Conservation (phyloP, 1,140 invertebrate genomes). For the Dreissena polymorpha region DNA sequence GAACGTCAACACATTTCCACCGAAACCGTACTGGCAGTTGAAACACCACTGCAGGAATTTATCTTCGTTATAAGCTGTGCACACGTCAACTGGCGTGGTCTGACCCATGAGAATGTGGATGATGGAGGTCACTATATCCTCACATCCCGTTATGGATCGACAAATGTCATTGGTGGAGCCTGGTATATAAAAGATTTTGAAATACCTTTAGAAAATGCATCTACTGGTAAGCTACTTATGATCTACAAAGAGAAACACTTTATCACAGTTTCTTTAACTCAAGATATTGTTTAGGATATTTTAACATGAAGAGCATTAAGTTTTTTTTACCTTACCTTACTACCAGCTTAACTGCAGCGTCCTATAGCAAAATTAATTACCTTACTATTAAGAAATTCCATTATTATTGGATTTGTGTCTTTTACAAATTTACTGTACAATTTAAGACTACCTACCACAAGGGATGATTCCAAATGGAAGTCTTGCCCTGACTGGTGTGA, state of each 20-base stretch:
- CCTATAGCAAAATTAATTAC: no score
- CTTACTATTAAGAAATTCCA: no score
- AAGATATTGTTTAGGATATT: no score
- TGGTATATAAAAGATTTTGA: slow-evolving; percentile 44
- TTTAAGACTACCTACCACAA: slow-evolving; percentile 67
- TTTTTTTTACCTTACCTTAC: no score
- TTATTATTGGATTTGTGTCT: no score
- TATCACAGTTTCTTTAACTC: no score
- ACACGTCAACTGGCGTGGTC: slow-evolving; percentile 69
- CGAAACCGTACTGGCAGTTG: slow-evolving; percentile 77
- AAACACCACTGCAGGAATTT: slow-evolving; percentile 73
- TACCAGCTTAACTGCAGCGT: no score
- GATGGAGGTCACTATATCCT: slow-evolving; percentile 67
- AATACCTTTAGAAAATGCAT: no score
- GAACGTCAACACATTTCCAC: slow-evolving; percentile 72
- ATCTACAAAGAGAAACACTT: no score
- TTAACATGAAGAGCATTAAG: no score
- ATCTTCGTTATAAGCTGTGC: slow-evolving; percentile 69
- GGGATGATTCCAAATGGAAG: slow-evolving; percentile 76
- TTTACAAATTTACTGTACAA: no score
- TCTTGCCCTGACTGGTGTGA: slow-evolving; percentile 58
- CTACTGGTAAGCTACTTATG: no score
- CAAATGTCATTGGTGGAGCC: slow-evolving; percentile 75
- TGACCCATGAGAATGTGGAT: slow-evolving; percentile 74
- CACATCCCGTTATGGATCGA: slow-evolving; percentile 71